Conservation (phyloP, 2,888 invertebrate genomes). For the Junonia oenone region DNA sequence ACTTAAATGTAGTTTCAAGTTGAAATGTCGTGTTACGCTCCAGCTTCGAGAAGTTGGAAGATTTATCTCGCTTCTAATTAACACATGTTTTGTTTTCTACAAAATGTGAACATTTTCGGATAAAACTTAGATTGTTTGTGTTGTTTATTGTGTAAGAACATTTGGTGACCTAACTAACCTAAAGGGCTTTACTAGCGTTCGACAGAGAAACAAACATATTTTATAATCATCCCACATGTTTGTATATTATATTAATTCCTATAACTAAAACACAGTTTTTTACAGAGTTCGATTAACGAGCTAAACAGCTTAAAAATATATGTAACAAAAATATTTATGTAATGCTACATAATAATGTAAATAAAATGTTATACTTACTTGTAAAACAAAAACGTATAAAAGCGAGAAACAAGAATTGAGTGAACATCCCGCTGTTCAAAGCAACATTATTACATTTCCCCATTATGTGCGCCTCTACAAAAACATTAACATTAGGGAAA, state of each 20-base stretch:
- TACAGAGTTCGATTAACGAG: too few relatives aligned
- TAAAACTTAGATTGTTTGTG: neutral
- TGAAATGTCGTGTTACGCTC: constrained; percentile 5
- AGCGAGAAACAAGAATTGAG: constrained; percentile 2
- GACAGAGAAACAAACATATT: too few relatives aligned
- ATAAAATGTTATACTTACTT: neutral
- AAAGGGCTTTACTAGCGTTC: too few relatives aligned
- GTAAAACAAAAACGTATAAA: neutral
- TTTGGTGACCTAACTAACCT: too few relatives aligned
- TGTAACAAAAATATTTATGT: neutral
- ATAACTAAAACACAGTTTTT: too few relatives aligned
- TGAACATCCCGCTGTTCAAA: constrained; percentile 9
- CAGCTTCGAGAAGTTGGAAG: neutral
- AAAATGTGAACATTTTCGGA: neutral
- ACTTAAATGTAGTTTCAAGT: constrained; percentile 11
- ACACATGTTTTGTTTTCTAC: too few relatives aligned
- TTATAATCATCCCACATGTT: too few relatives aligned
- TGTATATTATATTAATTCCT: too few relatives aligned
- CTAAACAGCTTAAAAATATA: neutral
- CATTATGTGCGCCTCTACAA: constrained; percentile 7
- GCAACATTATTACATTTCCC: constrained; percentile 14
- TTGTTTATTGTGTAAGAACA: too few relatives aligned
- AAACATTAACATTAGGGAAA: constrained; percentile 1
- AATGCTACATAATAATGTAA: neutral
- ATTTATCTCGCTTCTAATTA: neutral